Evolutionary conservation across 2,113 vertebrate genomes (phyloP), one percentile per base, ranked within the genome.

Genomic region (Otolemur garnettii): DNA sequence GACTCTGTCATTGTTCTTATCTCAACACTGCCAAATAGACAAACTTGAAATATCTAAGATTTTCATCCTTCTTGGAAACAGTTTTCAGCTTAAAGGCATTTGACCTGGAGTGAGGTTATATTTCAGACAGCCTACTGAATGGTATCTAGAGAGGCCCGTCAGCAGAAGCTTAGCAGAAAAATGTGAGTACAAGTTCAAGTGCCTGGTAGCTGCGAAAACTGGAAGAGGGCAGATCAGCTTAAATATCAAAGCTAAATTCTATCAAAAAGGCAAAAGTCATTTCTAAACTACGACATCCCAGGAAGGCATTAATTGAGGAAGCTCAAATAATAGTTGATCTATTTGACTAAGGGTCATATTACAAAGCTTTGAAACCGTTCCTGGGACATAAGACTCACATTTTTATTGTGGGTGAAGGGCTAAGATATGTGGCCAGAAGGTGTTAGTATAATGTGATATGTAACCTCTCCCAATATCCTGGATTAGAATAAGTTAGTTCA

Each of bases 51-150:
- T 95, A 97, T 87, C 90, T 93, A 96, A 96, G 83, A 87, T 95
- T 97, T 97, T 89, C 96, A 94, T 96, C 92, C 59, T 94, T 96
- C 96, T 90, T 96, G 45, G 84, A 97, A 97, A 94, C 68, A 86
- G 84, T 91, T 91, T 97, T 69, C 78, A 96, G 95, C 94, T 97
- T 97, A 94, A 93, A 98, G 96, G 42, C 68, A 66, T 97, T 97
- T 97, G 95, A 97, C 91, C 96, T 92, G n/a, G 93, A 95, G 72
- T 97, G 80, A 96, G 92, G 93, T 93, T 93, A 90, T 57, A 93
- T 97, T 98, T 97, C 92, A 97, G 71, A 92, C 88, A 93, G 28
- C 50, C 86, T 93, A 75, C 17, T 95, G 92, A 98, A 96, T 80
- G 71, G 66, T 89, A 91, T 96, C 97, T 91, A 90, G 96, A 98